A percentile compares a stretch with the other conserved stretches of the same genome.
Evolutionary conservation across 2,113 vertebrate species (phyloP).

Genomic region (Brachypteracias leptosomus): DNA sequence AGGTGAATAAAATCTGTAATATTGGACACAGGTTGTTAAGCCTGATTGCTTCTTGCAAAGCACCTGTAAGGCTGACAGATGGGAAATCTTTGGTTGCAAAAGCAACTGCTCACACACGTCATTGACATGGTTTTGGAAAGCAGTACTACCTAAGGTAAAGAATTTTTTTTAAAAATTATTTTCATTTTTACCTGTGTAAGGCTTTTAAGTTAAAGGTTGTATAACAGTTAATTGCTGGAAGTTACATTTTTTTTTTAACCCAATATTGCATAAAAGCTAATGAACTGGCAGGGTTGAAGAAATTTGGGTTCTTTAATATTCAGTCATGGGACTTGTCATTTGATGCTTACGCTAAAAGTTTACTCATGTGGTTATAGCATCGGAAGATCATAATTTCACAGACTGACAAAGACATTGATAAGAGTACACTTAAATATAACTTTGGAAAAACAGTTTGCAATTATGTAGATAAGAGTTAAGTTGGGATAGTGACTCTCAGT

Average conservation of each 20-base stretch:
- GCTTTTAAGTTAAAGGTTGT: background rate
- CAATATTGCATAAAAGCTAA: background rate
- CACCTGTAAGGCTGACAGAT: rapidly evolving
- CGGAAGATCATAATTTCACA: rapidly evolving
- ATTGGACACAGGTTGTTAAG: background rate
- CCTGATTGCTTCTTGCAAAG: background rate
- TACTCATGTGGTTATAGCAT: background rate
- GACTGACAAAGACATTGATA: background rate
- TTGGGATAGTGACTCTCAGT: background rate
- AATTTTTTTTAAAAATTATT: background rate
- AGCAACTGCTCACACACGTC: background rate
- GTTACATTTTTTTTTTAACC: background rate
- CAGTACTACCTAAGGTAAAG: background rate
- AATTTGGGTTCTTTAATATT: background rate
- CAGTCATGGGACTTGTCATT: background rate
- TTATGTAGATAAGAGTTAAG: background rate
- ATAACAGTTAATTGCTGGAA: background rate
- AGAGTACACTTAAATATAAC: background rate
- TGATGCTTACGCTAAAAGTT: background rate
- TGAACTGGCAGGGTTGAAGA: background rate
- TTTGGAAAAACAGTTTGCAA: background rate
- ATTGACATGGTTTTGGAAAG: background rate
- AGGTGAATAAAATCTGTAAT: background rate
- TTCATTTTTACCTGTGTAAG: background rate
- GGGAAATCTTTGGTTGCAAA: background rate